Conservation (phyloP, 2,888 invertebrate species). For the Nomada ruficornis region DNA sequence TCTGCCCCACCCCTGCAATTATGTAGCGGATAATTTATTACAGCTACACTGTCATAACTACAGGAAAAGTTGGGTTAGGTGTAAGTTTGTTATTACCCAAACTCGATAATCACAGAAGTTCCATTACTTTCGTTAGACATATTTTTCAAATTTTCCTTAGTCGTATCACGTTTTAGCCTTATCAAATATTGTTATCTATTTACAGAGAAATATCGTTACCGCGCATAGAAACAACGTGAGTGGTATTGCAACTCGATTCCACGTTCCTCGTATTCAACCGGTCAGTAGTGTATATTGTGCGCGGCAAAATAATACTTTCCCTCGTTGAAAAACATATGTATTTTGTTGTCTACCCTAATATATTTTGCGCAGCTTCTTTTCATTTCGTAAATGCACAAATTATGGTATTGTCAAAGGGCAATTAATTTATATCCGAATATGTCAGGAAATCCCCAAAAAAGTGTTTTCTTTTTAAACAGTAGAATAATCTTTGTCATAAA, state of each 20-base stretch:
- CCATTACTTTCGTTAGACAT: conserved; percentile 63
- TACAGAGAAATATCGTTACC: conserved; percentile 27
- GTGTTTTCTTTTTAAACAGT: not conserved
- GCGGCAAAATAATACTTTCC: conserved; percentile 16
- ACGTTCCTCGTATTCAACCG: conserved; percentile 47
- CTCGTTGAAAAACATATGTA: not conserved
- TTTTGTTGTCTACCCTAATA: not conserved
- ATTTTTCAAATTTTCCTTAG: not conserved
- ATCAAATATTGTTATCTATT: conserved; percentile 25
- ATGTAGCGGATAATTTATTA: conserved; percentile 31
- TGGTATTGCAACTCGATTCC: conserved; percentile 41
- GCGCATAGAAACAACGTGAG: conserved; percentile 47
- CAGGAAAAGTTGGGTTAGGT: conserved; percentile 39
- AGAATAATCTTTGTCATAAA: not conserved
- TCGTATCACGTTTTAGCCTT: not conserved
- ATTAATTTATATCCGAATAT: too few relatives aligned
- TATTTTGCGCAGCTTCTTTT: not conserved
- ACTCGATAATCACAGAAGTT: conserved; percentile 74
- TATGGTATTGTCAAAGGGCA: too few relatives aligned
- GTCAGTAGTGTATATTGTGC: conserved; percentile 38
- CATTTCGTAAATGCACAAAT: too few relatives aligned
- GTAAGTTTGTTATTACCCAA: conserved; percentile 71
- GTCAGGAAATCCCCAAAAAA: not conserved
- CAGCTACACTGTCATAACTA: conserved; percentile 18
- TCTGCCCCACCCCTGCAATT: conserved; percentile 94